These are phyloP conservation scores for Allophyes oxyacanthae DNA, from an alignment of 2,888 invertebrate genomes.

Conservation along the genomic window DNA sequence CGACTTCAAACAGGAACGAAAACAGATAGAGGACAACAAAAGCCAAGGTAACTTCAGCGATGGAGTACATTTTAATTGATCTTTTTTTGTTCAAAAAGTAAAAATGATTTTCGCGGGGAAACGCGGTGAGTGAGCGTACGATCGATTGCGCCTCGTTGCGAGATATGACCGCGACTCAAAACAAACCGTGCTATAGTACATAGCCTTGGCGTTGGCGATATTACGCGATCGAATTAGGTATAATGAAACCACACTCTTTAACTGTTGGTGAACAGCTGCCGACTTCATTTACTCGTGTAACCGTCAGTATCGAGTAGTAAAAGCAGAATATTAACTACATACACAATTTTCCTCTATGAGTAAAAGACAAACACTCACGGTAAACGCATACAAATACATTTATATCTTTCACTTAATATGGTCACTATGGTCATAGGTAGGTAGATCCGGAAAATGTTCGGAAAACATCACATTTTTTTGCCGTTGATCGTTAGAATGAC, in stretches of 20 bases:
- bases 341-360: no score
- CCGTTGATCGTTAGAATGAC: no score
- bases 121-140: constrained; percentile 71
- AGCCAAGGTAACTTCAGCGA: constrained; percentile 85
- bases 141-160: constrained; percentile 71
- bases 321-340: no score
- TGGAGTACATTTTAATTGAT: constrained; percentile 82
- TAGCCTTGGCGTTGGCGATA: constrained; percentile 76
- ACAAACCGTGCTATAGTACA: constrained; percentile 66
- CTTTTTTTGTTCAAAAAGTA: constrained; percentile 56
- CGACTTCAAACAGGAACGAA: constrained; percentile 84
- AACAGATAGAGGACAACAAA: constrained; percentile 83
- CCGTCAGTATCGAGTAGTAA: constrained; percentile 29
- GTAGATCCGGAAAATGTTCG: no score
- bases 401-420: no score
- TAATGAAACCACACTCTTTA: constrained; percentile 39
- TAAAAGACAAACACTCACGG: no score
- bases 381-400: no score
- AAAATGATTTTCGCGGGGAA: constrained; percentile 58
- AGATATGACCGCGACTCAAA: constrained; percentile 76
- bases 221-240: constrained; percentile 63
- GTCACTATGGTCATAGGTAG: no score
- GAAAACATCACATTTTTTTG: no score
- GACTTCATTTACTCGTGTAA: constrained; percentile 46
- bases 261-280: constrained; percentile 11